Percentiles rank a stretch among this genome's conserved stretches.
phyloP scores from a whole-genome alignment of 2,888 invertebrate species.

The Drosophila rellima region DNA sequence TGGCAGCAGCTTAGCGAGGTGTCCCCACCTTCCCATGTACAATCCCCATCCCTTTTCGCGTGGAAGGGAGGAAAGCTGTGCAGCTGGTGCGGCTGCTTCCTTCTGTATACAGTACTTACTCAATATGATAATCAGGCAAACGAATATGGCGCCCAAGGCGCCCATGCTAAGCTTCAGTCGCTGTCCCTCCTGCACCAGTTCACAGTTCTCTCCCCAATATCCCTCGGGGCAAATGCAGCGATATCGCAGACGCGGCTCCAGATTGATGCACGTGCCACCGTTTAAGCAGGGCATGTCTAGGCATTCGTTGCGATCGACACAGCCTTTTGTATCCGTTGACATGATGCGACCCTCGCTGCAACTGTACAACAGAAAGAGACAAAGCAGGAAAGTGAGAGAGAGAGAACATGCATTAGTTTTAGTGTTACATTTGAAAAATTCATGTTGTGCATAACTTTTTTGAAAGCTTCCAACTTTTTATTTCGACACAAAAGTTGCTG shows the following conservation, averaged over 20 bases:
- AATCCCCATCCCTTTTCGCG: neutral
- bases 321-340: slow-evolving; percentile 95
- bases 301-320: slow-evolving; percentile 98
- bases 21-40: neutral
- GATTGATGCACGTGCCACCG: slow-evolving; percentile 96
- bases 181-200: slow-evolving; percentile 96
- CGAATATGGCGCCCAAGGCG: slow-evolving; percentile 98
- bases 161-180: slow-evolving; percentile 98
- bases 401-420: slow-evolving; percentile 10
- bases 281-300: slow-evolving; percentile 97
- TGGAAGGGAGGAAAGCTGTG: neutral
- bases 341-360: slow-evolving; percentile 97
- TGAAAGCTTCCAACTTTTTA: slow-evolving; percentile 57
- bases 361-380: slow-evolving; percentile 86
- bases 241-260: slow-evolving; percentile 94
- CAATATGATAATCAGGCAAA: slow-evolving; percentile 98
- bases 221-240: slow-evolving; percentile 96
- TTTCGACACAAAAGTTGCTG: slow-evolving; percentile 56
- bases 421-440: slow-evolving; percentile 54
- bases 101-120: slow-evolving; percentile 90
- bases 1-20: slow-evolving; percentile 60
- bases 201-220: slow-evolving; percentile 97
- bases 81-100: neutral
- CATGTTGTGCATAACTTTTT: slow-evolving; percentile 64
- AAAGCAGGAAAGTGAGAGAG: neutral